Percentiles rank a stretch among this genome's conserved stretches.
phyloP scores from a whole-genome alignment of 2,888 invertebrate species.

The Lithophane leautieri region DNA sequence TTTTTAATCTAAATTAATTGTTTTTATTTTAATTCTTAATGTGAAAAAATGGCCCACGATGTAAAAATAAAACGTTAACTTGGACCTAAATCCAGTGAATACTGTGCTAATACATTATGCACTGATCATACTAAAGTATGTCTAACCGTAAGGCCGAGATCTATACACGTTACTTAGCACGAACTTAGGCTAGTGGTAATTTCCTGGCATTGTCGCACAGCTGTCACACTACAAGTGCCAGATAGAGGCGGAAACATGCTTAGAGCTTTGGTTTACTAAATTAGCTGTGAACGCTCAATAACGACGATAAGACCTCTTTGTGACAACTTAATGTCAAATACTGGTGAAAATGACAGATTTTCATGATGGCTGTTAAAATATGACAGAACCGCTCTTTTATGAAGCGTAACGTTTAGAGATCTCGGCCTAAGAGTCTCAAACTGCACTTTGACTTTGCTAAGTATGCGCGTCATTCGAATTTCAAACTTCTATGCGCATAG shows the following conservation, averaged over 20 bases:
- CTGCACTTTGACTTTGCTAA: background rate
- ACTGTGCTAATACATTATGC: background rate
- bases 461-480: too few relatives aligned
- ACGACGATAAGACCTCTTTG: too few relatives aligned
- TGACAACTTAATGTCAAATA: too few relatives aligned
- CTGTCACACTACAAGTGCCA: background rate
- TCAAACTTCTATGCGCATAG: background rate
- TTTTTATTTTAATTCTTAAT: slow-evolving; percentile 29
- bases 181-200: background rate
- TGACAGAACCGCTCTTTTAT: too few relatives aligned
- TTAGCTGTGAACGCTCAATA: too few relatives aligned
- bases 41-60: background rate
- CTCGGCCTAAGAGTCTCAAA: background rate
- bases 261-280: too few relatives aligned
- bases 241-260: background rate
- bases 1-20: slow-evolving; percentile 41
- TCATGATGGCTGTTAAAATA: too few relatives aligned
- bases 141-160: background rate
- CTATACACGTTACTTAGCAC: background rate
- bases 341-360: too few relatives aligned
- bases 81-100: background rate
- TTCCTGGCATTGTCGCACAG: background rate
- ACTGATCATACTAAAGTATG: background rate
- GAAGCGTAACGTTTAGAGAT: background rate
- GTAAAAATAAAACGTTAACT: background rate